These are phyloP conservation scores for Champsocephalus esox DNA, from an alignment of 2,797 vertebrate species.

Conservation along the genomic window DNA sequence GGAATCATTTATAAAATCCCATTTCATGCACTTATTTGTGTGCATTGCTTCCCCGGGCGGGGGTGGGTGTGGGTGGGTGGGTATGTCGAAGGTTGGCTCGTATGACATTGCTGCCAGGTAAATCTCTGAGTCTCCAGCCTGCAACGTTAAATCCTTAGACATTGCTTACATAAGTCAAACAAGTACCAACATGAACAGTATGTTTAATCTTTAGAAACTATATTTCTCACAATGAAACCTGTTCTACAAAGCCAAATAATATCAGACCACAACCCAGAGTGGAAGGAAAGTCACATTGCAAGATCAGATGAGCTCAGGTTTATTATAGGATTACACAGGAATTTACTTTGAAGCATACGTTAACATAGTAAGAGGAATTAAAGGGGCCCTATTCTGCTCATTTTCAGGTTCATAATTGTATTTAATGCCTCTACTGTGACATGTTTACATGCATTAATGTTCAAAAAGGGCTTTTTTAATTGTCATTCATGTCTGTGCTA, in stretches of 20 bases:
- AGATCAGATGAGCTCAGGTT: no score
- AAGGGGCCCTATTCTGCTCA: no score
- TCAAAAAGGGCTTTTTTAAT: no score
- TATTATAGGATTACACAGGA: no score
- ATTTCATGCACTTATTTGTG: slow-evolving; percentile 22
- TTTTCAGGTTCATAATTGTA: no score
- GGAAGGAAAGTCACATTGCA: background rate
- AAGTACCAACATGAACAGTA: background rate
- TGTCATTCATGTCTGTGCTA: no score
- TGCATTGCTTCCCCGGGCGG: background rate
- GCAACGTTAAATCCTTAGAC: background rate
- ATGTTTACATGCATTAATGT: no score
- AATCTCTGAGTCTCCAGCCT: slow-evolving; percentile 5
- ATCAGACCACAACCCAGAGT: background rate
- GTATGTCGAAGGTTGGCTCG: background rate
- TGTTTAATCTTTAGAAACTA: background rate
- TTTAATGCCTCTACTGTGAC: no score
- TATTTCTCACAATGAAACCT: background rate
- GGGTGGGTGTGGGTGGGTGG: background rate
- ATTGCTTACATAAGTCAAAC: background rate
- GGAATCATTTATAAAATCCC: background rate
- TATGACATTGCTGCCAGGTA: background rate
- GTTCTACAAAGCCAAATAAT: background rate
- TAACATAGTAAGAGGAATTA: no score
- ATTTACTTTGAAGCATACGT: no score